Percentiles rank a stretch among this genome's conserved stretches.
Evolutionary conservation across 2,797 vertebrate species (phyloP).

Genomic region (Pyrocephalus nanus): DNA sequence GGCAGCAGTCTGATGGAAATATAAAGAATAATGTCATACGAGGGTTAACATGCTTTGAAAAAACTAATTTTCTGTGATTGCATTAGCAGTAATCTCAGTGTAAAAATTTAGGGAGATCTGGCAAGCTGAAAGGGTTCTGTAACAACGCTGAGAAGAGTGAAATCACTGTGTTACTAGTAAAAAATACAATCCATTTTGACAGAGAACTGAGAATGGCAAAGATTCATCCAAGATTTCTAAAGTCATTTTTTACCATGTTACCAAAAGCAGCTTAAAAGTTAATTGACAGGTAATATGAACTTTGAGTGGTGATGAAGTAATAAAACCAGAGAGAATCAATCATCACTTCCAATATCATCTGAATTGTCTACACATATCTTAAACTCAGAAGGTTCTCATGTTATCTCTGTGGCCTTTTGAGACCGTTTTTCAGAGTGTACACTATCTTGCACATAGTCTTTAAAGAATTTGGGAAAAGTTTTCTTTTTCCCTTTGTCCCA

Average conservation of each 20-base stretch:
- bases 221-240: not conserved
- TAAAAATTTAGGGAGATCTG: not conserved
- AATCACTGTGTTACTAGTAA: not conserved
- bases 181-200: not conserved
- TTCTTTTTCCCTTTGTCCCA: conserved; percentile 35
- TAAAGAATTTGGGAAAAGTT: conserved; percentile 39
- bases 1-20: not conserved
- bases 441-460: not conserved
- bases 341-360: not conserved
- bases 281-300: not conserved
- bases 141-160: not conserved
- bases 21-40: rapidly evolving
- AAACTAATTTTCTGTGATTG: not conserved
- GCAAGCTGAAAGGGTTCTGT: not conserved
- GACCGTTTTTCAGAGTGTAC: not conserved
- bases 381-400: not conserved
- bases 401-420: conserved; percentile 2
- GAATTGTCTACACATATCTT: conserved; percentile 6
- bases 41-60: not conserved
- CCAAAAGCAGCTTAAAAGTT: conserved; percentile 5
- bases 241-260: not conserved
- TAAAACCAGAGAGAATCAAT: not conserved
- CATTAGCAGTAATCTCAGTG: not conserved
- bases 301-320: not conserved
- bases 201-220: not conserved